Percentiles rank a stretch among this genome's conserved stretches.
These are phyloP conservation scores for Phrynocephalus versicolor DNA, from an alignment of 2,113 vertebrate species.

Conservation along the genomic window DNA sequence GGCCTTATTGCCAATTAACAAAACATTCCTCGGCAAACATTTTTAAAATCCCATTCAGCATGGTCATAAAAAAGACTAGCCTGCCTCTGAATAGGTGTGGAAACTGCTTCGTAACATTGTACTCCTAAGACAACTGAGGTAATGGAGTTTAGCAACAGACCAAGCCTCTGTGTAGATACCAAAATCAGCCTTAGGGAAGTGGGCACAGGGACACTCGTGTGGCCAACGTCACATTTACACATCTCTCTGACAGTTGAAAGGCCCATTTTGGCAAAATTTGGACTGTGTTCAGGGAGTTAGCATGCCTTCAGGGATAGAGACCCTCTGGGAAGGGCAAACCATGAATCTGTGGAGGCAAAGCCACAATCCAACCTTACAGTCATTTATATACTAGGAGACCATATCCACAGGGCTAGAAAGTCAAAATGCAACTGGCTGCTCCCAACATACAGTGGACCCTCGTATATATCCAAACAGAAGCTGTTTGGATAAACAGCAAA, in stretches of 20 bases:
- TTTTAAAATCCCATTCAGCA: not conserved
- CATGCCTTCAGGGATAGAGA: not conserved
- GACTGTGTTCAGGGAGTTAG: not conserved
- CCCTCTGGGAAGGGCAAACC: not conserved
- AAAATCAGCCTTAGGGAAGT: not conserved
- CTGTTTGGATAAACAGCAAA: too few species aligned
- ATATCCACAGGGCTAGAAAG: not conserved
- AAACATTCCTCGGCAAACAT: not conserved
- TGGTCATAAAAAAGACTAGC: not conserved
- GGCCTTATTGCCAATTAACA: not conserved
- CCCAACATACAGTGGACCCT: too few species aligned
- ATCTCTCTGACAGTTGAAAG: not conserved
- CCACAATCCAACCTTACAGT: not conserved
- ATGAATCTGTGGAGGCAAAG: not conserved
- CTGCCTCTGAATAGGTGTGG: not conserved
- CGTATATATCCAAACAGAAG: too few species aligned
- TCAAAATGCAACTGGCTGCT: not conserved
- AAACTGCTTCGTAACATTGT: not conserved
- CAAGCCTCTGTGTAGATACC: not conserved
- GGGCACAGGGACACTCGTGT: not conserved
- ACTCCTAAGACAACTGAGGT: not conserved
- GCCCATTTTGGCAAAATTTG: not conserved
- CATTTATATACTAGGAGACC: not conserved
- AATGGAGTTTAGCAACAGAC: not conserved
- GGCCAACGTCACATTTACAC: not conserved